Evolutionary conservation across 2,888 invertebrate species (phyloP), one percentile per base, ranked within the genome.

Genomic region (Archips xylosteana): DNA sequence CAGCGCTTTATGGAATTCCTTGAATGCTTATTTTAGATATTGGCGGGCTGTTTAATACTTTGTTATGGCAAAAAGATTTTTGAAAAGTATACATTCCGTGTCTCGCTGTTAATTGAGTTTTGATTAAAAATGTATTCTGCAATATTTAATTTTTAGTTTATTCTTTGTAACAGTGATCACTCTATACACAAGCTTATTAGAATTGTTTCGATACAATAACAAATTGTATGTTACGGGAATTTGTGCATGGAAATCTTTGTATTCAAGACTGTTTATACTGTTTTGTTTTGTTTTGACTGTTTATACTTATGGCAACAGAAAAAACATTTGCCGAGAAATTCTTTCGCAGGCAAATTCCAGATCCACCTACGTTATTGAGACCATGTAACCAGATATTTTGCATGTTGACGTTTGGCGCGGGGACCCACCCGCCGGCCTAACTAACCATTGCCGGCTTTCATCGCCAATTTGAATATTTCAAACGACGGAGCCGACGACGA

Each of bases 391-490:
- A 86, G 87, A 92, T 91, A 89, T 88, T 88, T 88, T 88, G 85
- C 90, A 89, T 90, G 92, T 92, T 91, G 91, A 88, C 85, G 87
- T 87, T 82, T 82, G 82, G 78, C 70, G 80, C 79, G 71, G 75
- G 76, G 78, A 81, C 86, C 86, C 86, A 88, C 90, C 90, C 85
- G 84, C 85, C 79, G 81, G 83, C 81, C 85, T 90, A 92, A 91
- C 90, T 88, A 92, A 92, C 90, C 92, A 87, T 91, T 87, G 85
- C 91, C 76, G 78, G 84, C 85, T 87, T 87, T 89, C 88, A 88
- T 87, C 83, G 83, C 81, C 78, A 80, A 89, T 92, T 92, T 92
- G 90, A 90, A 92, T 92, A 90, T 90, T 86, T 83, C 83, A 82
- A 86, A 83, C 84, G 86, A 89, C 84, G 85, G 87, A 89, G 88